Evolutionary conservation across 2,797 vertebrate genomes (phyloP), one percentile per base, ranked within the genome.

Genomic region (Leuciscus waleckii): DNA sequence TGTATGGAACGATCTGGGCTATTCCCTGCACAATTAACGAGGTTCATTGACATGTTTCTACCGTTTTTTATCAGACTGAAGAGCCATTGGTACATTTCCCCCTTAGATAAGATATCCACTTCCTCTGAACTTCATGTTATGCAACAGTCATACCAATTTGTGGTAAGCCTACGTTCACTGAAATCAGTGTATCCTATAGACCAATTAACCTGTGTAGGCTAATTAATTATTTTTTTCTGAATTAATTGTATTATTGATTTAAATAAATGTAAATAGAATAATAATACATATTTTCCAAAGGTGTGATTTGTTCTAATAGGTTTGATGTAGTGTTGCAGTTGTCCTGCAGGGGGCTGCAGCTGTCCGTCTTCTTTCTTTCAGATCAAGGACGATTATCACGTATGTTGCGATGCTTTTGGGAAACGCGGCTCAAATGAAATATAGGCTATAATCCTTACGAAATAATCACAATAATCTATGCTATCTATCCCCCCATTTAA

Each of bases 301-400:
- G 43, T 46, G 13, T 43, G 43, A 43, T 13, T 4, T 13, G 41
- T 46, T 4, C 0, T 46, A 46, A 1, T 14, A 19, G 6, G 19
- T 14, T 13, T 54, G 37, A 5, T 78, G 56, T 41, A 78, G 13
- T 19, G 19, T 11, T 17, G 75, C 23, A 58, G 75, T 41, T 41
- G 39, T 29, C 76, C 76, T 63, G 56, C 58, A 79, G 76, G 16
- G 29, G 76, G 58, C 76, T 29, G 37, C 76, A 43, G n/a, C 56
- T 19, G 37, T 43, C 54, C 37, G 23, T 41, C 32, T 76, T 23
- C 32, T 37, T 1, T n/a, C 32, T 23, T 76, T 4, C 13, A 16
- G 71, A 14, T 54, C 61, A 7, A 14, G 13, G 58, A 63, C n/a
- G 13, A 63, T 26, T 2, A 63, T 14, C 13, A 29, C n/a, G 43